A percentile compares a stretch with the other conserved stretches of the same genome.
phyloP scores from a whole-genome alignment of 2,113 vertebrate species.

The Chelonoidis abingdonii region DNA sequence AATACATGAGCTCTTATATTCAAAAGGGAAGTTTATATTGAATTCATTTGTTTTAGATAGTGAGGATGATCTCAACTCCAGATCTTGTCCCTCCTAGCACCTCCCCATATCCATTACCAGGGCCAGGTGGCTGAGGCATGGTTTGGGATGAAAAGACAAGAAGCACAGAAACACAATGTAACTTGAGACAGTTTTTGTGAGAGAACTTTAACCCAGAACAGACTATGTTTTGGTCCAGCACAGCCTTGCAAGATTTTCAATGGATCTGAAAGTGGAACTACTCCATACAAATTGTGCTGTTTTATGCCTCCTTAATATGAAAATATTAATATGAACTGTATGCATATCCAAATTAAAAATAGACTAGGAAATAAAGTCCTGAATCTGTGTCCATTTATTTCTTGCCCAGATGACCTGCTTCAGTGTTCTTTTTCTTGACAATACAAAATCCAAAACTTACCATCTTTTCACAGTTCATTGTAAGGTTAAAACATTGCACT shows the following conservation, averaged over 20 bases:
- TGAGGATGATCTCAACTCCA: background rate
- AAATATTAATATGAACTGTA: background rate
- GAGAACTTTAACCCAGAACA: background rate
- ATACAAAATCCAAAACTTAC: background rate
- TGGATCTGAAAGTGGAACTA: background rate
- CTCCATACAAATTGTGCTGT: background rate
- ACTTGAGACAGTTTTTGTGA: background rate
- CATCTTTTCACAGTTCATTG: background rate
- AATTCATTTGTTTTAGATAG: background rate
- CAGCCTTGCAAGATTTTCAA: background rate
- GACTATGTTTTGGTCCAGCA: background rate
- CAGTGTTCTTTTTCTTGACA: background rate
- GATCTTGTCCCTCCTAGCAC: background rate
- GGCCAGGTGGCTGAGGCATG: background rate
- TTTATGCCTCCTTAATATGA: background rate
- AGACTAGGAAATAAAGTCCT: background rate
- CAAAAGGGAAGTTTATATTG: background rate
- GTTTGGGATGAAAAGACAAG: background rate
- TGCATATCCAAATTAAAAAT: background rate
- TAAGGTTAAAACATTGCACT: background rate
- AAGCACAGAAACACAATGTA: background rate
- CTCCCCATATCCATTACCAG: background rate
- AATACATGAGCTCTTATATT: background rate
- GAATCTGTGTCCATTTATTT: background rate
- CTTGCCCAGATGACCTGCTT: background rate